These are phyloP conservation scores for Henicopernis longicauda DNA, from an alignment of 2,113 vertebrate species.

Conservation along the genomic window DNA sequence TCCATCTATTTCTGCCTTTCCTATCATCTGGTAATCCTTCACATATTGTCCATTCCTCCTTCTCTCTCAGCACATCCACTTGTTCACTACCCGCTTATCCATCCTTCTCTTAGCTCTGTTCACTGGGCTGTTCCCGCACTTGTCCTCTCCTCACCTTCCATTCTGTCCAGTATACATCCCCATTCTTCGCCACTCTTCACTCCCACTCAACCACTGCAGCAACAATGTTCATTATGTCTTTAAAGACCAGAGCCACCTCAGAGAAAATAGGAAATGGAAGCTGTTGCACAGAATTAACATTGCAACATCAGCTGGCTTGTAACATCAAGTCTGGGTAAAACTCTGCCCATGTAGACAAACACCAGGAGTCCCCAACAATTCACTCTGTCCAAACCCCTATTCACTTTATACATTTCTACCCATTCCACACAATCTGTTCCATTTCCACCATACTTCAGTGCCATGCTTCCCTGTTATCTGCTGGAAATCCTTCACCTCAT, in stretches of 20 bases:
- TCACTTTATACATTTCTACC: background rate
- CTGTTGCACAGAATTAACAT: background rate
- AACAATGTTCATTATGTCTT: background rate
- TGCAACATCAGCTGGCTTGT: background rate
- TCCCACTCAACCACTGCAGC: background rate
- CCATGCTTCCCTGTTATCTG: background rate
- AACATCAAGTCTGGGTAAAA: background rate
- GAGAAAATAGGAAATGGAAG: background rate
- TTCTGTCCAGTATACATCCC: background rate
- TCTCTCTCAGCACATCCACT: background rate
- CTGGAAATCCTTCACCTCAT: background rate
- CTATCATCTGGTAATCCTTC: background rate
- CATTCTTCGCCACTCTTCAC: background rate
- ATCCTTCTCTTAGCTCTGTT: background rate
- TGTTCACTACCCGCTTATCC: background rate
- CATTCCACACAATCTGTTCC: background rate
- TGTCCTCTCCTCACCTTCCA: background rate
- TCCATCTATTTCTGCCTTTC: background rate
- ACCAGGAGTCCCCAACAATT: background rate
- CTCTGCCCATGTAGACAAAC: background rate
- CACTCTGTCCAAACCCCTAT: background rate
- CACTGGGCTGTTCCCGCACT: background rate
- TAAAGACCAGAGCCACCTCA: background rate
- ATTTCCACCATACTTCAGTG: background rate
- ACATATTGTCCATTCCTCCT: background rate